Conservation (phyloP, 2,113 vertebrate genomes). For the Siniperca chuatsi region DNA sequence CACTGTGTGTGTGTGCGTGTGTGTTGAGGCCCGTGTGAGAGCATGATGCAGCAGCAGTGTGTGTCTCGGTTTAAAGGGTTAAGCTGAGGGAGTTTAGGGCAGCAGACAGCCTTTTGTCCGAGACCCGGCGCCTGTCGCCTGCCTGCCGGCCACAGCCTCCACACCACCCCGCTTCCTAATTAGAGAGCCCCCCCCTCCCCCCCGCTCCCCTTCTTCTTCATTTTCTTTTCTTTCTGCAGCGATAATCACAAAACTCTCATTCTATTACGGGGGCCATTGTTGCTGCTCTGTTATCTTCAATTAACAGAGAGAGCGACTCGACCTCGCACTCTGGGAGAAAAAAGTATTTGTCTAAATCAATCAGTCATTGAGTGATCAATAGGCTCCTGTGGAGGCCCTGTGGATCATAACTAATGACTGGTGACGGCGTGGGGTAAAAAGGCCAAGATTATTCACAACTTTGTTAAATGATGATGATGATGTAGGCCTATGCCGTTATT, state of each 20-base stretch:
- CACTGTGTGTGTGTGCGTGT: background rate
- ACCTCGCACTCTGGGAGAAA: slow-evolving; percentile 81
- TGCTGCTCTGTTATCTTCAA: slow-evolving; percentile 85
- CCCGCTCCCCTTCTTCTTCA: slow-evolving; percentile 65
- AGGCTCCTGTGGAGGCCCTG: slow-evolving; percentile 77
- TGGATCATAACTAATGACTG: slow-evolving; percentile 74
- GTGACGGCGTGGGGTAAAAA: slow-evolving; percentile 80
- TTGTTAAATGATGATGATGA: slow-evolving; percentile 63
- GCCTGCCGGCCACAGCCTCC: slow-evolving; percentile 85
- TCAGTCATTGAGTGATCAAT: slow-evolving; percentile 86
- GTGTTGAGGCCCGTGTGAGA: slow-evolving; percentile 1
- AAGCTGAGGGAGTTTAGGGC: slow-evolving; percentile 80
- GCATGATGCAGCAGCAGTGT: slow-evolving; percentile 41
- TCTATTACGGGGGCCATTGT: slow-evolving; percentile 84
- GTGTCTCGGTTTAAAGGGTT: slow-evolving; percentile 79
- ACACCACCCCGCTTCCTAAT: slow-evolving; percentile 83
- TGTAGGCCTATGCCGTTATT: slow-evolving; percentile 38
- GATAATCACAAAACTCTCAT: slow-evolving; percentile 84
- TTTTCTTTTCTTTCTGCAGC: slow-evolving; percentile 81
- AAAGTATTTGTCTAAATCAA: slow-evolving; percentile 84
- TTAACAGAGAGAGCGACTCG: slow-evolving; percentile 82
- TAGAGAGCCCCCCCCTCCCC: slow-evolving; percentile 74
- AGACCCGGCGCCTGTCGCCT: slow-evolving; percentile 88
- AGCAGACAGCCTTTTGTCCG: slow-evolving; percentile 88
- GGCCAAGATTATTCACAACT: slow-evolving; percentile 82